Evolutionary conservation across 2,797 vertebrate species (phyloP), one percentile per base, ranked within the genome.

Genomic region (Melanotaenia parkinsoni): DNA sequence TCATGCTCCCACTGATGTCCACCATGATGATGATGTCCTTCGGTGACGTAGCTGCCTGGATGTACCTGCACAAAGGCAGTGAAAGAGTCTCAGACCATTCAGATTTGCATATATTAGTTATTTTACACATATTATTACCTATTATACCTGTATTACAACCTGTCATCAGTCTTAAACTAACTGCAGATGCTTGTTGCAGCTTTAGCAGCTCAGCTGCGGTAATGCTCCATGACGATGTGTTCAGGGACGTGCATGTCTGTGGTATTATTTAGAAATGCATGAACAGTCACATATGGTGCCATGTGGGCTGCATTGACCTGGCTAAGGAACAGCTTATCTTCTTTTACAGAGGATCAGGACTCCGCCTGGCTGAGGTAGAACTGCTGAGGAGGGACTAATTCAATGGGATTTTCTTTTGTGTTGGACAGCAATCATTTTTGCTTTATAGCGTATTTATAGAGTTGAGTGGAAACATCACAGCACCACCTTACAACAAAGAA

Each of bases 1-100:
- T 99, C 98, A 99, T 99, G 85, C 98, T 99, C 57, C 98, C 98
- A 0, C 98, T 99, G 71, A 97, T 91, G 37, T 99, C 98, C 83
- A 99, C 95, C 71, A 99, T 80, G 45, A 99, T 98, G 79, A 99
- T 94, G 32, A 99, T 95, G 88, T 99, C 98, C 85, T 99, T 99
- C 18, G 98, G 97, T 60, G 98, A 99, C 0, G 98, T 99, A 58
- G 98, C 97, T 0, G 98, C 98, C 85, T 99, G 98, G 77, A 99
- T 99, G 87, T 99, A 99, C 98, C 98, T 99, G 90, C 10, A 56
- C 58, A 33, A 56, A 51, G 0, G 24, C 30, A 40, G 20, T 40
- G 43, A n/a, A 51, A 22, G 26, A 54, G 26, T 12, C 20, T 24
- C 20, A 64, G 28, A 11, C 13, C 5, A 0, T 32, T 18, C 24